Conservation (phyloP, 2,797 vertebrate genomes). For the Cuculus canorus region DNA sequence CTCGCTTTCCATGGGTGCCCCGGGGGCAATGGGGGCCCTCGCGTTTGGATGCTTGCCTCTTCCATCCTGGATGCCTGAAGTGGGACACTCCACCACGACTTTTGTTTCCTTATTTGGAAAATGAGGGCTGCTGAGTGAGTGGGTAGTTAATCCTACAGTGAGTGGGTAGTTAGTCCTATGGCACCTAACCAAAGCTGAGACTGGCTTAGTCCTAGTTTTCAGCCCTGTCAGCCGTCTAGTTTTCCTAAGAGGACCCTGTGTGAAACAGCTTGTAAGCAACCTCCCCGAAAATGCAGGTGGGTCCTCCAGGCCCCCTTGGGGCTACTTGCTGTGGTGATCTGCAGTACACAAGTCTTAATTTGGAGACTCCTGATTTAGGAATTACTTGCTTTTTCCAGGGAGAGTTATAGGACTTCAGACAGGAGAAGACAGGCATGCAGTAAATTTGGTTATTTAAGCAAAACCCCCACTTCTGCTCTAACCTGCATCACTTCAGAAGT, state of each 20-base stretch:
- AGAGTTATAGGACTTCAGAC: background rate
- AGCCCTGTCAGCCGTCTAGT: background rate
- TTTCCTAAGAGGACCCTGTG: background rate
- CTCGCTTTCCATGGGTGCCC: background rate
- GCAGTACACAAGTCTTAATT: background rate
- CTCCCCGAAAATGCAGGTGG: background rate
- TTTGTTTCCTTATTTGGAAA: background rate
- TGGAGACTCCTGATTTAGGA: background rate
- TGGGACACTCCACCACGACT: background rate
- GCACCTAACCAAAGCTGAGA: background rate
- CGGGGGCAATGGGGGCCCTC: background rate
- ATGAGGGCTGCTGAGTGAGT: background rate
- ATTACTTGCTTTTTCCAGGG: background rate
- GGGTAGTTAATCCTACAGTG: background rate
- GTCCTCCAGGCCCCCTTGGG: background rate
- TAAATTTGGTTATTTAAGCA: background rate
- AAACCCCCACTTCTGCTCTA: background rate
- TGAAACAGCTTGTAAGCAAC: background rate
- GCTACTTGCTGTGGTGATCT: background rate
- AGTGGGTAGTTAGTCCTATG: background rate
- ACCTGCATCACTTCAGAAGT: background rate
- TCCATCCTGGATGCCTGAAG: background rate
- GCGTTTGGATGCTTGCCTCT: background rate
- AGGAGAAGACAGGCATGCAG: background rate
- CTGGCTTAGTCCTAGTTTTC: background rate